Evolutionary conservation across 2,797 vertebrate species (phyloP).

Genomic region (Esox masquinongy): DNA sequence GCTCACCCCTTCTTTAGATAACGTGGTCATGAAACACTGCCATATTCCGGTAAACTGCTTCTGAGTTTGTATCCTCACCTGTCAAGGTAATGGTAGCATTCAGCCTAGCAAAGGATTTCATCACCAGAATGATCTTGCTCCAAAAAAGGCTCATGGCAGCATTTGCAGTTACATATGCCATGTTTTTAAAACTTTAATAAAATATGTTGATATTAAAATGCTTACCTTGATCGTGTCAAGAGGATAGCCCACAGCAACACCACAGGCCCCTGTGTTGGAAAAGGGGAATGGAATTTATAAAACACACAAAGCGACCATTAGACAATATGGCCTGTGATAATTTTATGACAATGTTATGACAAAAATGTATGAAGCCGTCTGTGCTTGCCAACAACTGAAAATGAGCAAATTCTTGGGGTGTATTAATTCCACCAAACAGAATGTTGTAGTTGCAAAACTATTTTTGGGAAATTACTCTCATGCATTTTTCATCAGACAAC

Average conservation of each 20-base stretch:
- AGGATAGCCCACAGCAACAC: constrained; percentile 71
- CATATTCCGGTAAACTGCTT: constrained; percentile 81
- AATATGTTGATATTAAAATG: background rate
- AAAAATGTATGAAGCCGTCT: background rate
- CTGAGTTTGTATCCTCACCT: constrained; percentile 93
- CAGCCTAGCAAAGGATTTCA: background rate
- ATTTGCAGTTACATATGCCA: background rate
- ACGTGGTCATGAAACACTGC: constrained; percentile 80
- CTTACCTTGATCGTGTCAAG: constrained; percentile 73
- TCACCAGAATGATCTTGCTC: background rate
- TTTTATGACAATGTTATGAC: background rate
- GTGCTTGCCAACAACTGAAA: background rate
- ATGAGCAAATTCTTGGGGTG: background rate
- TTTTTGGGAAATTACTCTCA: too few species aligned
- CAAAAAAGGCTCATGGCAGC: background rate
- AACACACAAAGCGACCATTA: background rate
- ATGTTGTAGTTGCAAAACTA: too few species aligned
- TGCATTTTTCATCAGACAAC: too few species aligned
- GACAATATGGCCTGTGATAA: background rate
- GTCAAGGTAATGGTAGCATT: background rate
- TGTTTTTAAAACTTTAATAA: background rate
- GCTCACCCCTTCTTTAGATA: constrained; percentile 83
- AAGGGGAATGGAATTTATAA: constrained; percentile 23
- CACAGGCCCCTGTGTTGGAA: constrained; percentile 64
- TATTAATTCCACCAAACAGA: too few species aligned